Conservation (phyloP, 2,888 invertebrate species). For the Geophilus truncorum region DNA sequence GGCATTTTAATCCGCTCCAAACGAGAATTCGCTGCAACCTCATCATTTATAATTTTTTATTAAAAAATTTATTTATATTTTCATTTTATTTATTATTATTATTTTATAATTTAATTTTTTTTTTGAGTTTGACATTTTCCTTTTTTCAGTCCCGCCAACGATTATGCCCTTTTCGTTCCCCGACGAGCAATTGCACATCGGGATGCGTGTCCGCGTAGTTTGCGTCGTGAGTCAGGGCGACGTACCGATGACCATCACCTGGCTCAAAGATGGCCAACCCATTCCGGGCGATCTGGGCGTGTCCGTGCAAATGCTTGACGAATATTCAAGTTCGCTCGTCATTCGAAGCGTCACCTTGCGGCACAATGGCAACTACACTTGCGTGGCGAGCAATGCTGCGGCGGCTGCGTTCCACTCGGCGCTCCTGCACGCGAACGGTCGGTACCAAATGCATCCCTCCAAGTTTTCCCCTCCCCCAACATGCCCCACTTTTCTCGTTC, state of each 20-base stretch:
- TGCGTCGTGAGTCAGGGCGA: constrained; percentile 41
- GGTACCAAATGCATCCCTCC: constrained; percentile 8
- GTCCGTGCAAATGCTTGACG: constrained; percentile 43
- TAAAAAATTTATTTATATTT: no score
- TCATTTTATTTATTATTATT: background rate
- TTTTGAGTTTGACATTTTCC: background rate
- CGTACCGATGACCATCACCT: constrained; percentile 45
- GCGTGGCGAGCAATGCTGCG: constrained; percentile 41
- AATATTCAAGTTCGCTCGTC: constrained; percentile 46
- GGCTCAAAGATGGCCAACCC: constrained; percentile 46
- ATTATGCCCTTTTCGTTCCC: constrained; percentile 39
- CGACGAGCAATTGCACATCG: constrained; percentile 41
- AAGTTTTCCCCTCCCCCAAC: background rate
- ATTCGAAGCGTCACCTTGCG: constrained; percentile 45
- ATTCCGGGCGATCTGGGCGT: constrained; percentile 41
- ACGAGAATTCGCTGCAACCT: no score
- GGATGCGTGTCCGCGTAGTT: constrained; percentile 41
- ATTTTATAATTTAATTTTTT: background rate
- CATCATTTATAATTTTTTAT: no score
- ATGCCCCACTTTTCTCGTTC: background rate
- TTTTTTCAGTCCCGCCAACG: constrained; percentile 31
- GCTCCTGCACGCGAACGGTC: constrained; percentile 33
- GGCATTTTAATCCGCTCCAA: no score
- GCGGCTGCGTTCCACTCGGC: constrained; percentile 31
- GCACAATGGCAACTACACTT: constrained; percentile 48